Evolutionary conservation across 2,113 vertebrate species (phyloP).

Genomic region (Amblyornis subalaris): DNA sequence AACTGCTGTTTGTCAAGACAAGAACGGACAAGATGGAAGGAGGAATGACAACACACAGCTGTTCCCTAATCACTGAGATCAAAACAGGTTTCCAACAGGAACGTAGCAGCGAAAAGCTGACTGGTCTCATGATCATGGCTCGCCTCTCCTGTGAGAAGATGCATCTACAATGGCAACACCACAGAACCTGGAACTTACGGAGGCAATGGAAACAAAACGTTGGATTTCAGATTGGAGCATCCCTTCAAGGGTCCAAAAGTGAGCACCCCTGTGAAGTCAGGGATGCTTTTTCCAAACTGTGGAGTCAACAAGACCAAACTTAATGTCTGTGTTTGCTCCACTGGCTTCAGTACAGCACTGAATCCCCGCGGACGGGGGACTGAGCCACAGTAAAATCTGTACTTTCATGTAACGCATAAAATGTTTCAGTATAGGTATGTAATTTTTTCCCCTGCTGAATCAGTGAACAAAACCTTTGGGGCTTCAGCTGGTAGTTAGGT

Average conservation of each 20-base stretch:
- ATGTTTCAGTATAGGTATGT: background rate
- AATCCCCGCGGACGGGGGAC: background rate
- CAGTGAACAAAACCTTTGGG: background rate
- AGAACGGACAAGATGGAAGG: background rate
- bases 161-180: rapidly evolving
- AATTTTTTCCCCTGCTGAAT: background rate
- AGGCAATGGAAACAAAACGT: background rate
- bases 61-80: background rate
- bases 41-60: background rate
- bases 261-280: background rate
- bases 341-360: background rate
- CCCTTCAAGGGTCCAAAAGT: background rate
- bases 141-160: background rate
- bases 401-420: background rate
- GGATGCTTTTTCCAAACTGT: background rate
- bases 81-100: background rate
- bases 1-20: background rate
- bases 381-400: background rate
- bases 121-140: background rate
- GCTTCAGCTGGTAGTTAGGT: background rate
- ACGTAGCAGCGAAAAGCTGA: background rate
- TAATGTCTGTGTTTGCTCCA: background rate
- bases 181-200: background rate
- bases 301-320: background rate
- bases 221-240: background rate